Evolutionary conservation across 2,797 vertebrate genomes (phyloP), one percentile per base, ranked within the genome.

Genomic region (Lutjanus argentimaculatus): DNA sequence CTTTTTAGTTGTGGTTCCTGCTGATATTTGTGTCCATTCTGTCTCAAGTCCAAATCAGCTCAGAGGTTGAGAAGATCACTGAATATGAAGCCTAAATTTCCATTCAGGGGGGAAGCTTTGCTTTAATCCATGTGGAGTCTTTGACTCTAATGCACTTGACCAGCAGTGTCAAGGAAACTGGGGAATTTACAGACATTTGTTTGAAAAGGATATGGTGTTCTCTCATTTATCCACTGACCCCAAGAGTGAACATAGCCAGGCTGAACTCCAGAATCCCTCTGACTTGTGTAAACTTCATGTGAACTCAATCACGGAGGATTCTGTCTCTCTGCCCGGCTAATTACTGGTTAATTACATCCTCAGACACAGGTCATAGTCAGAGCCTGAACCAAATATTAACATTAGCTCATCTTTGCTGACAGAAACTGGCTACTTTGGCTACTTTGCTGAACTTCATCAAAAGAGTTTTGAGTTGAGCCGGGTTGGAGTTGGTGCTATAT

Each of bases 341-440:
- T 87, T 92, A 78, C 79, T 92, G 83, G 86, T 88, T 92, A 89
- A 92, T 91, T 86, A 84, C 68, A 80, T 87, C 68, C 53, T 82
- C 67, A 85, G 77, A 89, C 74, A 74, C 77, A 85, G 89, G 85
- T 92, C 90, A 83, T 55, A 80, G 75, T 86, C 65, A 22, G 71
- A 79, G 78, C 62, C 6, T 12, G 9, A 61, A 69, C 64, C 65
- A 75, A 80, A 79, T 80, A 78, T 86, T 77, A 82, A 80, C 13
- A 67, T 75, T 58, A 64, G 65, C 62, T 73, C 78, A 16, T 40
- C 55, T 76, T 75, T 30, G 51, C 81, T 86, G 82, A 84, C 85
- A 77, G 77, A 79, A 63, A 52, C 46, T 75, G 59, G n/a, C n/a
- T n/a, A 83, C 69, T 75, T 79, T 45, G 22, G 30, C 65, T 70